Evolutionary conservation across 53 echinoderm and acorn worm species (phyloP), one percentile per base, ranked within the genome.

Genomic region (Astropecten irregularis): DNA sequence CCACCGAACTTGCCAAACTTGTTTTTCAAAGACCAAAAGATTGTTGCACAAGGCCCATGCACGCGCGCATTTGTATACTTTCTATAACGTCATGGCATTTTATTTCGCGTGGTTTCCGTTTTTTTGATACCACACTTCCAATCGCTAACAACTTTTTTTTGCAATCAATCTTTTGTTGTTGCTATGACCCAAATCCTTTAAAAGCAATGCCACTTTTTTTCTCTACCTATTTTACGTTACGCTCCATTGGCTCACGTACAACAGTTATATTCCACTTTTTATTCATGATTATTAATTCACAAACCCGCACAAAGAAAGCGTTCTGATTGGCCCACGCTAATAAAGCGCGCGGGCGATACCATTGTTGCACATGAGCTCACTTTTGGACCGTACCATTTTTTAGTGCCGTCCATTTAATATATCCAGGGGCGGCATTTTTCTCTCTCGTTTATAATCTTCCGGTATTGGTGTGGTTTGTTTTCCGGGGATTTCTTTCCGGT

Each of bases 261-360:
- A 57, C 74, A 74, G 74, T 74, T 74, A 74, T 40, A 58, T 37
- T 54, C 39, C 55, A n/a, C n/a, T n/a, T n/a, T n/a, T n/a, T n/a
- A n/a, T n/a, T n/a, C n/a, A n/a, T n/a, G n/a, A n/a, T n/a, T n/a
- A n/a, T n/a, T 10, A 29, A 74, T 36, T 0, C 71, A 27, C 56
- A 21, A 21, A 38, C 54, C 73, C 53, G 16, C 55, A 74, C 3
- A 54, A 10, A 39, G 4, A 1, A 27, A 9, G 54, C 36, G 36
- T 57, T 74, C 40, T 37, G 55, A 68, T 9, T 68, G 68, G 47
- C 35, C 38, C 3, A 19, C 4, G 42, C 42, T 42, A 16, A 52
- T 11, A 4, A 19, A 3, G 30, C 16, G 38, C 38, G 39, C 30
- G 51, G 71, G 49, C 13, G 51, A 52, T 52, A 71, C 71, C 71